A percentile compares a stretch with the other conserved stretches of the same genome.
Evolutionary conservation across 1,140 invertebrate genomes (phyloP).

Genomic region (Drosophila sp.): DNA sequence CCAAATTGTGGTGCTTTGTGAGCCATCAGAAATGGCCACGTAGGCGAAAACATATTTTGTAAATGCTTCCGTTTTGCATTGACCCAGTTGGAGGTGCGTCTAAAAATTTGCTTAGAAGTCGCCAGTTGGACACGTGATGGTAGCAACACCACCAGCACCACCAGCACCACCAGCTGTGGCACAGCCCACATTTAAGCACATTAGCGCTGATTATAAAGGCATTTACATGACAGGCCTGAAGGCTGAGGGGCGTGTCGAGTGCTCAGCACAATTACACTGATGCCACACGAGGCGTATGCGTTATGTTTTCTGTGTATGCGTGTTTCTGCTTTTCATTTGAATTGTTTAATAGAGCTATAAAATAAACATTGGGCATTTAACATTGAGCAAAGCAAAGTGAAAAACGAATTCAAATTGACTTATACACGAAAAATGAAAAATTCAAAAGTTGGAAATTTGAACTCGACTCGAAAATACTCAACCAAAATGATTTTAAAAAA

Average conservation of each 20-base stretch:
- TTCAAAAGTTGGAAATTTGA: neutral
- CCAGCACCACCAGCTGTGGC: neutral
- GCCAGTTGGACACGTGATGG: conserved; percentile 55
- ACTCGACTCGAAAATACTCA: neutral
- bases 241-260: conserved; percentile 12
- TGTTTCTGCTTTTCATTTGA: conserved; percentile 26
- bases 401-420: conserved; percentile 36
- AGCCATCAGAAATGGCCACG: conserved; percentile 30
- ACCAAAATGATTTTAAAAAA: too few species aligned
- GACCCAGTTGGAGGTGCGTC: conserved; percentile 56
- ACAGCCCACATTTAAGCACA: conserved; percentile 67
- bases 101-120: conserved; percentile 40
- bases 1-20: conserved; percentile 15
- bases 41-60: conserved; percentile 60
- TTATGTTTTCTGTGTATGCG: conserved; percentile 40
- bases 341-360: conserved; percentile 41
- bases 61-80: conserved; percentile 69
- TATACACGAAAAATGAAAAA: conserved; percentile 33
- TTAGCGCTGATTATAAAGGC: conserved; percentile 77
- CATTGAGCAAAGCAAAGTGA: conserved; percentile 36
- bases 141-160: conserved; percentile 27
- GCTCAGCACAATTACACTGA: conserved; percentile 9
- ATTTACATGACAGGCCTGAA: conserved; percentile 69
- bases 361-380: conserved; percentile 51
- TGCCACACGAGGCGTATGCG: conserved; percentile 69